Evolutionary conservation across 2,888 invertebrate species (phyloP).

Genomic region (Eupithecia centaureata): DNA sequence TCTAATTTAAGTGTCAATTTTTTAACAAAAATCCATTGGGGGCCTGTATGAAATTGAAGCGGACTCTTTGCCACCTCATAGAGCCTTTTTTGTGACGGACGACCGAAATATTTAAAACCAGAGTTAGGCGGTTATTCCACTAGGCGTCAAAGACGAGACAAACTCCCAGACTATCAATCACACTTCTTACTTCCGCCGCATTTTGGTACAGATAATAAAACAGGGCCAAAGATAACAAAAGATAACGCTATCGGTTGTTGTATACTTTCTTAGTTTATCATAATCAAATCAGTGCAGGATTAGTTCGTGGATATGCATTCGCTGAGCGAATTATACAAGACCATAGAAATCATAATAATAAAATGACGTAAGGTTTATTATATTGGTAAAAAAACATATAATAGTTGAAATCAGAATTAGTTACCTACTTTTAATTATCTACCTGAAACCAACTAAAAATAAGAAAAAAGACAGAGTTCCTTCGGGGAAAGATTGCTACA

Average conservation of each 20-base stretch:
- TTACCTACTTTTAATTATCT: no score
- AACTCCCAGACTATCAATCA: slow-evolving; percentile 47
- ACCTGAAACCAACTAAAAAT: background rate
- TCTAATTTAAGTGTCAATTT: background rate
- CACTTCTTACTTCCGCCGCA: slow-evolving; percentile 57
- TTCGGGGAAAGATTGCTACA: no score
- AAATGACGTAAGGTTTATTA: no score
- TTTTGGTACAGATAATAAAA: slow-evolving; percentile 67
- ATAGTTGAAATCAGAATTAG: no score
- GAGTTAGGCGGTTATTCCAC: background rate
- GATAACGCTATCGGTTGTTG: slow-evolving; percentile 66
- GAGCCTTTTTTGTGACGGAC: no score
- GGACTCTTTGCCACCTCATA: no score
- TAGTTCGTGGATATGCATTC: slow-evolving; percentile 26
- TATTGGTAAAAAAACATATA: no score
- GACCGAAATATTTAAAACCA: background rate
- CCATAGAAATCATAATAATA: no score
- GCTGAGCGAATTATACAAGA: slow-evolving; percentile 38
- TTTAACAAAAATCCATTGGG: background rate
- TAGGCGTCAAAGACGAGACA: slow-evolving; percentile 15
- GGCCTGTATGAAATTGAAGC: no score
- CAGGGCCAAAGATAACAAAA: slow-evolving; percentile 66
- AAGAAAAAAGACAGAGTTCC: no score
- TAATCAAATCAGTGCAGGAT: slow-evolving; percentile 65
- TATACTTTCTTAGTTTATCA: slow-evolving; percentile 67